Evolutionary conservation across 2,113 vertebrate species (phyloP).

Genomic region (Opisthocomus hoazin): DNA sequence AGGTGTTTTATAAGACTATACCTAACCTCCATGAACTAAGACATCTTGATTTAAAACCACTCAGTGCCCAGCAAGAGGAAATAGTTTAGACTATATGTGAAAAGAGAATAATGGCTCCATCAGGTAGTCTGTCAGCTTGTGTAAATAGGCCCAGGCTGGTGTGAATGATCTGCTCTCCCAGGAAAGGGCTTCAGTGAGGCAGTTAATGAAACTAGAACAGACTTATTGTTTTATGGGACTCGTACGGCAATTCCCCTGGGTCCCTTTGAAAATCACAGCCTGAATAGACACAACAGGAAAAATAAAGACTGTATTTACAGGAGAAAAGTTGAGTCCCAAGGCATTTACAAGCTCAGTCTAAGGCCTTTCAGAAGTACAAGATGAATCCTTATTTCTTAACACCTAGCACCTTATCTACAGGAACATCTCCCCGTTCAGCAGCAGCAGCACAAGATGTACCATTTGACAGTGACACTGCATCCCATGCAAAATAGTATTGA

Average conservation of each 20-base stretch:
- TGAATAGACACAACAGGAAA: constrained; percentile 24
- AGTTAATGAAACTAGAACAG: constrained; percentile 35
- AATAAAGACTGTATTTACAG: neutral
- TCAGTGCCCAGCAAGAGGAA: constrained; percentile 34
- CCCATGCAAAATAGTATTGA: neutral
- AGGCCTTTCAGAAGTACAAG: neutral
- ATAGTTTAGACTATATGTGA: constrained; percentile 39
- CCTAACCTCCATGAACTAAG: neutral
- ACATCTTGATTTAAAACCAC: constrained; percentile 54
- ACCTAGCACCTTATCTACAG: neutral
- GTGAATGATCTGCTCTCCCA: constrained; percentile 45
- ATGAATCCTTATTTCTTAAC: neutral
- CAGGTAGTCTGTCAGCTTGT: constrained; percentile 52
- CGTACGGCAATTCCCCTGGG: neutral
- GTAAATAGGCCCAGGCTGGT: constrained; percentile 37
- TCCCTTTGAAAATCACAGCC: neutral
- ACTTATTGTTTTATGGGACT: constrained; percentile 5
- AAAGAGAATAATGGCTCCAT: constrained; percentile 57
- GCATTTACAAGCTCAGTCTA: neutral
- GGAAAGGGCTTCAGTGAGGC: constrained; percentile 39
- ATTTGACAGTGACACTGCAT: neutral
- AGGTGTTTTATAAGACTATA: neutral
- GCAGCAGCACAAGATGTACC: neutral
- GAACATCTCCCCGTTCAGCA: neutral
- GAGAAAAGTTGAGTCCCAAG: neutral